These are phyloP conservation scores for Eumacrocentrus americanus DNA, from an alignment of 2,888 invertebrate species.

Conservation along the genomic window DNA sequence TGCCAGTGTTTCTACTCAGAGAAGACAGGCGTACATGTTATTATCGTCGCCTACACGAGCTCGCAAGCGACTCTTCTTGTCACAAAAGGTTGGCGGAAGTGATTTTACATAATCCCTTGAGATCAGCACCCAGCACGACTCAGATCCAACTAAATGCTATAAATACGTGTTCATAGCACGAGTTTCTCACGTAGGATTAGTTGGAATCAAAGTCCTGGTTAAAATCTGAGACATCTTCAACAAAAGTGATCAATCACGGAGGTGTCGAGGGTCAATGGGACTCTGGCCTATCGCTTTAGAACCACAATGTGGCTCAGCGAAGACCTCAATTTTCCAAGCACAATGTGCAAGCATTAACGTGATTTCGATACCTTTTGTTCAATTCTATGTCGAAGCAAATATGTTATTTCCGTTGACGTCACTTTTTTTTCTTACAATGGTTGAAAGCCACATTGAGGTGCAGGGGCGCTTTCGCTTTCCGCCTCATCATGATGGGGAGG, in stretches of 20 bases:
- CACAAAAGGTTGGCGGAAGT: slow-evolving; percentile 47
- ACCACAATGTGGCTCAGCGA: background rate
- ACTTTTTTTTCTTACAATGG: background rate
- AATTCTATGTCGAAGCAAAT: background rate
- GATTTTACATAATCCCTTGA: slow-evolving; percentile 42
- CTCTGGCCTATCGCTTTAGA: too few species aligned
- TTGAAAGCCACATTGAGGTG: background rate
- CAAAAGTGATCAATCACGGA: too few species aligned
- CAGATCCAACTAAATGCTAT: background rate
- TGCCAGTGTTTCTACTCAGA: too few species aligned
- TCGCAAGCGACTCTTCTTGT: background rate
- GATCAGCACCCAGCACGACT: slow-evolving; percentile 12
- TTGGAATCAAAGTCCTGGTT: too few species aligned
- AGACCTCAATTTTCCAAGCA: background rate
- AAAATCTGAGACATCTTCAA: too few species aligned
- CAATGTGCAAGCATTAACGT: background rate
- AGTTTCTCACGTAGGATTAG: too few species aligned
- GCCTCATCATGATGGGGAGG: background rate
- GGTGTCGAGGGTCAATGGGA: too few species aligned
- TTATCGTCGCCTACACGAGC: slow-evolving; percentile 30
- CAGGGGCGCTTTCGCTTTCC: background rate
- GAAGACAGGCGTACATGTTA: too few species aligned
- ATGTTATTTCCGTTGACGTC: slow-evolving; percentile 7
- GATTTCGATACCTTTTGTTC: background rate
- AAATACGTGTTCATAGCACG: background rate